Conservation (phyloP, 2,888 invertebrate species). For the Sinelater perroti region DNA sequence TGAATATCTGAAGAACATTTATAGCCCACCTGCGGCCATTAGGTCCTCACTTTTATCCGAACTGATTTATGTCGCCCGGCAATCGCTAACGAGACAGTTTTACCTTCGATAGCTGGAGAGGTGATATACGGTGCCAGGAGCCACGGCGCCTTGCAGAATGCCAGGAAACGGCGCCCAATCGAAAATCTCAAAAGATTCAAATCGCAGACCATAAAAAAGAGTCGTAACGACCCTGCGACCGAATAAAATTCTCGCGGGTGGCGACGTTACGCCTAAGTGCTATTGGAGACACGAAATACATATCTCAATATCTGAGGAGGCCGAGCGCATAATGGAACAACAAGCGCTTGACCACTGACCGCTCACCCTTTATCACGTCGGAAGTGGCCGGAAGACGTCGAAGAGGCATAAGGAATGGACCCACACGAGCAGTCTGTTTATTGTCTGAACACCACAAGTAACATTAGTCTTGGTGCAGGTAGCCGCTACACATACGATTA, state of each 20-base stretch:
- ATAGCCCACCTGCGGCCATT: constrained; percentile 58
- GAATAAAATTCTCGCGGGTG: constrained; percentile 45
- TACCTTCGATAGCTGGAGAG: constrained; percentile 43
- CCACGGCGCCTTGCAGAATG: constrained; percentile 45
- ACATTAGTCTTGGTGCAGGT: constrained; percentile 67
- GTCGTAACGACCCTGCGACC: constrained; percentile 48
- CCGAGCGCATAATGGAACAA: constrained; percentile 46
- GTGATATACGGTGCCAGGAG: constrained; percentile 47
- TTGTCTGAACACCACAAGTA: constrained; percentile 61
- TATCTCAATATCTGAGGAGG: constrained; percentile 42
- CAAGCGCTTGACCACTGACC: constrained; percentile 51
- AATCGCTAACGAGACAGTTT: constrained; percentile 54
- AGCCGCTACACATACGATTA: constrained; percentile 54
- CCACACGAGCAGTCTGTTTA: constrained; percentile 33
- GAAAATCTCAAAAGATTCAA: constrained; percentile 53
- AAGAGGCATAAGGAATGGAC: constrained; percentile 43
- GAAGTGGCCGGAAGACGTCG: constrained; percentile 47
- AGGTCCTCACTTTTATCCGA: constrained; percentile 54
- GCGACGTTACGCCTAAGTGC: constrained; percentile 47
- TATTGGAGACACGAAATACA: constrained; percentile 42
- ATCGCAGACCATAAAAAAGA: constrained; percentile 51
- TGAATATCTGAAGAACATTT: constrained; percentile 52
- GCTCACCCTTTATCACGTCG: constrained; percentile 47
- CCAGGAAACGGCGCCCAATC: constrained; percentile 52
- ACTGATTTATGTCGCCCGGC: constrained; percentile 54